Base-by-base conservation (phyloP, 2,113 vertebrate genomes). In the Albula goreensis region DNA sequence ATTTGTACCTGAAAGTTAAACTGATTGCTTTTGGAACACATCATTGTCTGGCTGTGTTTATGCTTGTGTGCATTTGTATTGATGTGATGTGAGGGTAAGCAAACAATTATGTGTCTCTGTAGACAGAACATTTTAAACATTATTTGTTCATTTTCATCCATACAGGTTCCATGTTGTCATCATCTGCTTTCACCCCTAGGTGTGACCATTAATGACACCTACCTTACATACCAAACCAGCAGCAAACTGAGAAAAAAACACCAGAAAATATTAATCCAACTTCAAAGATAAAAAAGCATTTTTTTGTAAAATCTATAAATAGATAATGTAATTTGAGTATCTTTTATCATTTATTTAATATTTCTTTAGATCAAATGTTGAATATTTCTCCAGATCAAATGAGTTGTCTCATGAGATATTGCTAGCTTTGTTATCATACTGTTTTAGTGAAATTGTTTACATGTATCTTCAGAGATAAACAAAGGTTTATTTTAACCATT, bases 351-450 rank as follows among this genome's bases (percentile, higher is more conserved):
- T 94, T 94, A 93, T 92, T 94, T 93, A 94, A 94, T 94, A 94
- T 95, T 94, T 92, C 92, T 92, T 94, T 80, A 94, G 92, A 95
- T 94, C 91, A 94, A 92, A 94, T 92, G 90, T 91, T 88, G 83
- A 60, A 15, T 12, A 60, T 66, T 66, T 66, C 7, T 22, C 7
- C 17, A 66, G 60, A 66, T 66, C 60, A 66, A 66, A 66, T 66
- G 60, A 86, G 77, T 81, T 15, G 83, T 93, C 94, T 93, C 94
- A 25, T 8, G 92, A 92, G 95, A 93, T 57, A 85, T 63, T 60
- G 86, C 90, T 84, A 88, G 89, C 70, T 89, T 89, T 87, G 84
- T 85, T 85, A 86, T 89, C 89, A 86, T 63, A 66, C 88, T 88
- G 86, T 93, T 93, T 92, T 92, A 86, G 79, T 84, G 82, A 84